Percentiles rank a stretch among this genome's conserved stretches.
Conservation (phyloP, 2,888 invertebrate genomes). For the Bursaphelenchus okinawaensis region DNA sequence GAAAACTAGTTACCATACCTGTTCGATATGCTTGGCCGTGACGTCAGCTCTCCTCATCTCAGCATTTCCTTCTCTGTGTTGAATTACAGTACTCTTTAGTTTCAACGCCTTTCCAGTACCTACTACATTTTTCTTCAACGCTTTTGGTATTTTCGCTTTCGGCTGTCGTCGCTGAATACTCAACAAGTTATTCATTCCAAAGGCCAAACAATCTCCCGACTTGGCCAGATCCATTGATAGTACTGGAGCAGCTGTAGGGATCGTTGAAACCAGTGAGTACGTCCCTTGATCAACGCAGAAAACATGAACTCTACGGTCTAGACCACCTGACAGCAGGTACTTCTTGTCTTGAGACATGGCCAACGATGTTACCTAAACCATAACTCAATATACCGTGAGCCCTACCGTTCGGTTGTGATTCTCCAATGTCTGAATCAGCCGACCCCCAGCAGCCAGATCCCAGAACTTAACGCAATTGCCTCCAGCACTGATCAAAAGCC, state of each 20-base stretch:
- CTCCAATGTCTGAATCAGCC: conserved; percentile 74
- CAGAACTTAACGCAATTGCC: conserved; percentile 66
- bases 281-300: conserved; percentile 36
- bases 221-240: conserved; percentile 73
- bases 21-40: conserved; percentile 12
- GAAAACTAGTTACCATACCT: not conserved
- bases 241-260: conserved; percentile 71
- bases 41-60: conserved; percentile 2
- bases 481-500: conserved; percentile 82
- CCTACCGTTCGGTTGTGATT: conserved; percentile 72
- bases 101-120: not conserved
- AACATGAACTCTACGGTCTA: conserved; percentile 68
- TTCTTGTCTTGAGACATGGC: conserved; percentile 72
- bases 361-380: conserved; percentile 73
- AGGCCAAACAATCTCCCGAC: conserved; percentile 76
- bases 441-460: conserved; percentile 79
- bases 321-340: conserved; percentile 77
- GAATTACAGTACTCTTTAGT: not conserved
- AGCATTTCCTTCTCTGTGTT: conserved; percentile 20
- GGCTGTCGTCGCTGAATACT: conserved; percentile 71
- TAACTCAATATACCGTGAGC: not conserved
- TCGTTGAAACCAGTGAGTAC: conserved; percentile 37
- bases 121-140: conserved; percentile 11
- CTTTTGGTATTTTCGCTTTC: conserved; percentile 3
- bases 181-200: conserved; percentile 81